Evolutionary conservation across 2,113 vertebrate genomes (phyloP), one percentile per base, ranked within the genome.

Genomic region (Colossoma macropomum): DNA sequence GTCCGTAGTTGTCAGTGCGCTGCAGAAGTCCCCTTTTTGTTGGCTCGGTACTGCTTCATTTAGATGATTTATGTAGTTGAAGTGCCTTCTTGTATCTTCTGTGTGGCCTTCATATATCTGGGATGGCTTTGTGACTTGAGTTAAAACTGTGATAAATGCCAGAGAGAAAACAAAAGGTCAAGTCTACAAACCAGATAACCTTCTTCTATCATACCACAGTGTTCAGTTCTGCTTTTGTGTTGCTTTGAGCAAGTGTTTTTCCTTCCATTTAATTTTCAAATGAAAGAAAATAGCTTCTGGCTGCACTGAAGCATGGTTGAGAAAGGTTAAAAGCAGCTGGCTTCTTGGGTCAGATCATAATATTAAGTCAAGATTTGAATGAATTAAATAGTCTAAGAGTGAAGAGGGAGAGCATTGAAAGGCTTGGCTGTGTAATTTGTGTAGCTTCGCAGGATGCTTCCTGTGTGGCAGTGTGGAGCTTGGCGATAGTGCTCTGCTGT

Each of bases 351-450:
- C n/a, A 32, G 60, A 48, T 28, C 27, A 74, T 91, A 89, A 87
- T 88, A 25, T 89, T 88, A 88, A 88, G 87, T 89, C 87, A 87
- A 77, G 71, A 87, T 90, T 89, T 86, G 73, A 86, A 89, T 90
- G 73, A 85, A 91, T 92, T 91, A 89, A 86, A 87, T 34, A 76
- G 54, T 23, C 50, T 17, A 65, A 56, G 13, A 68, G 80, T 54
- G 71, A 54, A 84, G 85, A 9, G 73, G 48, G n/a, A 32, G 13
- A 10, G 73, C 34, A n/a, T 25, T 71, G 68, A 21, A n/a, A 69
- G 54, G 54, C 54, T 38, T 73, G 50, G 56, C 52, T 25, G 28
- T 12, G 16, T 79, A 19, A 50, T 34, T 4, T 79, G 66, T 56
- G 59, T 16, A 13, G 19, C 32, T 69, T 59, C 16, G 13, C 54